phyloP scores from a whole-genome alignment of 2,797 vertebrate species.

The Xiphophorus birchmanni region DNA sequence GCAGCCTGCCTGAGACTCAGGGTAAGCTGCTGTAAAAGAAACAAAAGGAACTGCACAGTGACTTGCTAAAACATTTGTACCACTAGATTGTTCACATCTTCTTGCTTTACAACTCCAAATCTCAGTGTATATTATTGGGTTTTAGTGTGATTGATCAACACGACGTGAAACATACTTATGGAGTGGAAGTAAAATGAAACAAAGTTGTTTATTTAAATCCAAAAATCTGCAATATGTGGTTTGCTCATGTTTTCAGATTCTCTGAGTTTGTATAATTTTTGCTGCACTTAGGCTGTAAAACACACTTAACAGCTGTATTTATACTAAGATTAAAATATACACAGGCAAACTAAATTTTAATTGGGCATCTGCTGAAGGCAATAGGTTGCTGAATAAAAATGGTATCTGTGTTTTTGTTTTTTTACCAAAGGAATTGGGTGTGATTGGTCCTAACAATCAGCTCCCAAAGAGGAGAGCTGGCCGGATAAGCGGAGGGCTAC shows the following conservation, averaged over 20 bases:
- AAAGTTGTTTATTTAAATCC: neutral
- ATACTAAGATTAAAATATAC: neutral
- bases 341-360: neutral
- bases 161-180: neutral
- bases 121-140: neutral
- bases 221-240: neutral
- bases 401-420: neutral
- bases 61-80: neutral
- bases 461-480: constrained; percentile 75
- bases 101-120: neutral
- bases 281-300: neutral
- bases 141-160: neutral
- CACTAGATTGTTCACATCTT: neutral
- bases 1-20: constrained; percentile 90
- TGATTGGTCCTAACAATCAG: constrained; percentile 88
- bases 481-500: constrained; percentile 30
- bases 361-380: neutral
- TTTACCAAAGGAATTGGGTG: constrained; percentile 86
- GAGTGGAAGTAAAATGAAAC: neutral
- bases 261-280: neutral
- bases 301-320: neutral
- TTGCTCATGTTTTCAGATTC: neutral
- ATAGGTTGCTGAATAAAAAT: neutral
- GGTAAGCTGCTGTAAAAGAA: constrained; percentile 68
- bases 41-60: neutral